Conservation (phyloP, 1,140 invertebrate genomes). For the Bombus superbus region DNA sequence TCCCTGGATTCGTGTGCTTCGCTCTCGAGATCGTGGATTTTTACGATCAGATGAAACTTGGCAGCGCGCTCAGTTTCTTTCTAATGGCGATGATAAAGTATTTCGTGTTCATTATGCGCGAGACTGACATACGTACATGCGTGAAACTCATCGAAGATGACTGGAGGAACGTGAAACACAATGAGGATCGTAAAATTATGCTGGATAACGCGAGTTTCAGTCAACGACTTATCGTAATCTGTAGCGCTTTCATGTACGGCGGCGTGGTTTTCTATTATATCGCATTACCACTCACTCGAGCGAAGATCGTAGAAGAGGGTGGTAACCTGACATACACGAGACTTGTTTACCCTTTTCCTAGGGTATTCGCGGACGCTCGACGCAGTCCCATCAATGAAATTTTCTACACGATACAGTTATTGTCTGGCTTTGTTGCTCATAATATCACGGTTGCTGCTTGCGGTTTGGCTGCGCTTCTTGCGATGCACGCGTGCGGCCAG, state of each 20-base stretch:
- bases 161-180: constrained; percentile 61
- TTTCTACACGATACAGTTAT: constrained; percentile 58
- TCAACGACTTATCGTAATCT: constrained; percentile 23
- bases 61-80: constrained; percentile 71
- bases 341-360: constrained; percentile 66
- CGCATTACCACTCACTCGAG: constrained; percentile 27
- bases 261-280: constrained; percentile 44
- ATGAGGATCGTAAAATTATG: constrained; percentile 51
- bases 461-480: constrained; percentile 64
- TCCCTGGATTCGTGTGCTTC: constrained; percentile 30
- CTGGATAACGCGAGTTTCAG: constrained; percentile 47
- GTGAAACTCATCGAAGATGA: constrained; percentile 67
- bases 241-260: constrained; percentile 51
- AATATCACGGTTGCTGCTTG: constrained; percentile 60
- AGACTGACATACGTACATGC: constrained; percentile 65
- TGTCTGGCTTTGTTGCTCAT: constrained; percentile 60
- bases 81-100: constrained; percentile 73
- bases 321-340: constrained; percentile 45
- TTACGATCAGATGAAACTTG: constrained; percentile 64
- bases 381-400: constrained; percentile 63
- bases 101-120: constrained; percentile 55
- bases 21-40: constrained; percentile 65
- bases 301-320: constrained; percentile 39
- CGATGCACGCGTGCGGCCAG: constrained; percentile 71
- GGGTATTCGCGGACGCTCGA: constrained; percentile 50